Evolutionary conservation across 2,113 vertebrate genomes (phyloP), one percentile per base, ranked within the genome.

Genomic region (Edolisoma coerulescens): DNA sequence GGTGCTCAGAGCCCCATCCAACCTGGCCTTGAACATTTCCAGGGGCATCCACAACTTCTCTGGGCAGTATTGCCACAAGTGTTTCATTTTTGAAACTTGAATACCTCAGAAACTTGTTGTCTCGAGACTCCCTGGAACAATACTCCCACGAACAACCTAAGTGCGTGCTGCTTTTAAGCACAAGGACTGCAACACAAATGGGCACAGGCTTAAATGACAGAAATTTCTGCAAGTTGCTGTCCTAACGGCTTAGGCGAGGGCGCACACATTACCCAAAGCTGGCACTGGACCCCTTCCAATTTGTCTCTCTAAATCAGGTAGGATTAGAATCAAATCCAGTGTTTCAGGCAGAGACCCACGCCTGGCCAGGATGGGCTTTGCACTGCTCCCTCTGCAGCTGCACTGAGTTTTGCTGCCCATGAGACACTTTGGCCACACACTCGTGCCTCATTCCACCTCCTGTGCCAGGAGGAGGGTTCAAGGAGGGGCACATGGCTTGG

Each of bases 281-380:
- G 94, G 53, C 69, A 53, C 63, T 95, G 93, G 92, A 87, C 57
- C 53, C 52, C n/a, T 89, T 95, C 94, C 95, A 96, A 59, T 78
- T 73, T 91, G 81, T 87, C 53, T 82, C 79, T 92, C 89, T 90
- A 77, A 56, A 90, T 93, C 92, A 95, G 53, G 63, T n/a, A 87
- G 96, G 78, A 94, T 95, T 94, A 93, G 81, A 84, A 84, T 91
- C 84, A 91, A 94, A 68, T 57, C 7, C 64, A 28, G 11, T 16
- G 8, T 81, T 93, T 60, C 59, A 84, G 71, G 88, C 87, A 90
- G 19, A 71, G 49, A 68, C 54, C 54, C 81, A 80, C 0, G 21
- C 53, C n/a, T 52, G 69, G 30, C 52, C 64, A 54, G 68, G 60
- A 95, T 7, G 24, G 64, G 60, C 54, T 70, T 47, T 52, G 22